phyloP scores from a whole-genome alignment of 2,888 invertebrate species.

The Diachrysia chrysitis region DNA sequence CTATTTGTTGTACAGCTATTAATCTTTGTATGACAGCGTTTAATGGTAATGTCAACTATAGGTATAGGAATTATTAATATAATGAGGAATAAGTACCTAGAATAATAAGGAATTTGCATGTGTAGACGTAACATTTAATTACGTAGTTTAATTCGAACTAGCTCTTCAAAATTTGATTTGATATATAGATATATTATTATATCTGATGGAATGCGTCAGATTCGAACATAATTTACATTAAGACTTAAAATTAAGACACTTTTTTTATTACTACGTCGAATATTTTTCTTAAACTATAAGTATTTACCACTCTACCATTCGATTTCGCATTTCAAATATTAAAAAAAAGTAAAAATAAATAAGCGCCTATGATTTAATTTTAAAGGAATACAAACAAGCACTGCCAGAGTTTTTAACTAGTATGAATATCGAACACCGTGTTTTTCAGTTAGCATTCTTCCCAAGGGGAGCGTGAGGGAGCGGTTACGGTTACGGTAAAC shows the following conservation, averaged over 20 bases:
- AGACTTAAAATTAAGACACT: too few relatives aligned
- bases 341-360: not conserved
- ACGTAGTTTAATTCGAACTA: too few relatives aligned
- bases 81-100: not conserved
- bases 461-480: conserved; percentile 58
- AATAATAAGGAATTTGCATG: not conserved
- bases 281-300: too few relatives aligned
- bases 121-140: not conserved
- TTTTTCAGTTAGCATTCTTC: conserved; percentile 58
- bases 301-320: too few relatives aligned
- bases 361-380: conserved; percentile 12
- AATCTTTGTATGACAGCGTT: conserved; percentile 3
- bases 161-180: too few relatives aligned
- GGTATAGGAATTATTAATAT: not conserved
- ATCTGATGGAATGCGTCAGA: too few relatives aligned
- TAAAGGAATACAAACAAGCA: conserved; percentile 25
- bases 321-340: too few relatives aligned
- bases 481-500: conserved; percentile 68
- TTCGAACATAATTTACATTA: too few relatives aligned
- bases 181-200: too few relatives aligned
- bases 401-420: conserved; percentile 46
- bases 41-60: conserved; percentile 2
- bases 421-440: conserved; percentile 55
- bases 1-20: not conserved
- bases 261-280: too few relatives aligned